Conservation (phyloP, 1,140 invertebrate genomes). For the Physella acuta region DNA sequence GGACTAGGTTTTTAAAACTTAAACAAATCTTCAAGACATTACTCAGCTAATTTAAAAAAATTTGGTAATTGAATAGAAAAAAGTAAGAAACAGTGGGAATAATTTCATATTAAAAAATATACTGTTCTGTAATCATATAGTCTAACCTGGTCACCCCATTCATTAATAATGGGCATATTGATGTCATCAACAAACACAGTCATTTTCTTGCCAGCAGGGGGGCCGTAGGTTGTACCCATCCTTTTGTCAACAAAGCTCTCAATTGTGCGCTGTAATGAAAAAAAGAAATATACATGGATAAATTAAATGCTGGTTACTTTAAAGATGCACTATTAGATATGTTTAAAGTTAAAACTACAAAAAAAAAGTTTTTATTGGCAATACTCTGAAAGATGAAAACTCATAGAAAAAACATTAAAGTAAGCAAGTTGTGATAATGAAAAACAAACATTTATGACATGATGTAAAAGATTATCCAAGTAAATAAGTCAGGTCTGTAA, state of each 20-base stretch:
- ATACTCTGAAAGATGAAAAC: neutral
- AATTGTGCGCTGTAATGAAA: constrained; percentile 77
- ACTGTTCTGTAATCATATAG: constrained; percentile 23
- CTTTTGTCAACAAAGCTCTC: constrained; percentile 96
- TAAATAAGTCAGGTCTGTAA: neutral
- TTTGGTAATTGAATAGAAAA: no score
- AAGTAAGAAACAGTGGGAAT: no score
- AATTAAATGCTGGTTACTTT: no score
- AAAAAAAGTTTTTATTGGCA: neutral
- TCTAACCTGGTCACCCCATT: constrained; percentile 91
- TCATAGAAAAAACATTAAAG: neutral
- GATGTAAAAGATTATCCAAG: neutral
- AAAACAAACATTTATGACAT: neutral
- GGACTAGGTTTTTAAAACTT: no score
- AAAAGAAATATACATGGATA: no score
- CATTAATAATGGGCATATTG: constrained; percentile 93
- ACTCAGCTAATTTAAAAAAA: no score
- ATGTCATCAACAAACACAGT: constrained; percentile 95
- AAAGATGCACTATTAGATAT: no score
- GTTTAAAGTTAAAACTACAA: neutral
- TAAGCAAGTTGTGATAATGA: neutral
- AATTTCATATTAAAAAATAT: no score
- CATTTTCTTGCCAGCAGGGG: constrained; percentile 90
- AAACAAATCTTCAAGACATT: no score
- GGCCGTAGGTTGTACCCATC: constrained; percentile 92